Evolutionary conservation across 2,113 vertebrate genomes (phyloP).

Genomic region (Ctenomys sociabilis): DNA sequence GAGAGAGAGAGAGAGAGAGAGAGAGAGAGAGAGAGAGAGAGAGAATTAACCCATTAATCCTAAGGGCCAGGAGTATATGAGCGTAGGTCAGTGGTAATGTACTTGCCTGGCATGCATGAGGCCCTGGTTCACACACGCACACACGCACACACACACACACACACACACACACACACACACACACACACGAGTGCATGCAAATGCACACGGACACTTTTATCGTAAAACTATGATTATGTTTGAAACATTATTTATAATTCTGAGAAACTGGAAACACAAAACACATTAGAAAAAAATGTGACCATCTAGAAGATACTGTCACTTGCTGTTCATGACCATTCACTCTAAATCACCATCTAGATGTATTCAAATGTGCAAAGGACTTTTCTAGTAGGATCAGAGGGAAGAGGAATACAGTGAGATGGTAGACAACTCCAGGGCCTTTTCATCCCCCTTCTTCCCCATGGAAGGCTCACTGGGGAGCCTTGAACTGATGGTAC

Average conservation of each 20-base stretch:
- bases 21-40: too few relatives aligned
- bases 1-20: too few relatives aligned
- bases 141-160: neutral
- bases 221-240: neutral
- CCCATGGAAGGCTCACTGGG: neutral
- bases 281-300: neutral
- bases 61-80: neutral
- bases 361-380: neutral
- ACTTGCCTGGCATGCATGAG: neutral
- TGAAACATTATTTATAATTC: constrained; percentile 1
- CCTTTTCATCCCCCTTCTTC: neutral
- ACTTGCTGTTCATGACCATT: neutral
- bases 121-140: neutral
- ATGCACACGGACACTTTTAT: neutral
- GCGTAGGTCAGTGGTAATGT: neutral
- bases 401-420: neutral
- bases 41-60: neutral
- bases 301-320: neutral
- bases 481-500: neutral
- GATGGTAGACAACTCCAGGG: neutral
- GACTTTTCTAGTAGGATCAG: neutral
- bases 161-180: neutral
- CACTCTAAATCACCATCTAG: neutral
- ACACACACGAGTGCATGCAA: too few relatives aligned
- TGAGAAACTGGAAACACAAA: neutral